Percentiles rank a stretch among this genome's conserved stretches.
Conservation (phyloP, 2,113 vertebrate genomes). For the Probosciger aterrimus region DNA sequence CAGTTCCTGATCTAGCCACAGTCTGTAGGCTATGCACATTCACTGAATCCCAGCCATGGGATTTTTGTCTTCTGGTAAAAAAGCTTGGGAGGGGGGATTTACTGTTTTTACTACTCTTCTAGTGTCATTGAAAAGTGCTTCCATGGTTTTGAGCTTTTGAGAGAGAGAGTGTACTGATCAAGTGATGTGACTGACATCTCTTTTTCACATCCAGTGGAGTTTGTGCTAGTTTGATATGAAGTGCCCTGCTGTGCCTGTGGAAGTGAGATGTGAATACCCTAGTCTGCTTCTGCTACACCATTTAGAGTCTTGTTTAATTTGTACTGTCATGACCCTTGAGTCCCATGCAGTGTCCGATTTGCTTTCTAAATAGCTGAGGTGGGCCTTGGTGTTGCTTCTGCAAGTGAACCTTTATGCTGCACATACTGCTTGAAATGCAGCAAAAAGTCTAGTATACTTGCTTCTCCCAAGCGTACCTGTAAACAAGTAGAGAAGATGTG, state of each 20-base stretch:
- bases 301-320: neutral
- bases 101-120: neutral
- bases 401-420: neutral
- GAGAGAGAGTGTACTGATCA: neutral
- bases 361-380: neutral
- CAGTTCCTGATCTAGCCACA: neutral
- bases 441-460: neutral
- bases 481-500: neutral
- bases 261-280: neutral
- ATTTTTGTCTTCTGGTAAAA: neutral
- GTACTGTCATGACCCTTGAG: neutral
- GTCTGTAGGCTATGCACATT: neutral
- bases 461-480: neutral
- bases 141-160: neutral
- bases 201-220: neutral
- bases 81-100: accelerated
- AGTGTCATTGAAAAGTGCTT: neutral
- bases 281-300: neutral
- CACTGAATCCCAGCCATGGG: neutral
- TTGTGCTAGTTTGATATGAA: neutral
- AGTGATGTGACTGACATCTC: neutral
- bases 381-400: neutral
- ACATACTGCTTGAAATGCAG: neutral
- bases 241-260: neutral
- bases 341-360: accelerated